Conservation (phyloP, 2,113 vertebrate species). For the Hypanus sabinus region DNA sequence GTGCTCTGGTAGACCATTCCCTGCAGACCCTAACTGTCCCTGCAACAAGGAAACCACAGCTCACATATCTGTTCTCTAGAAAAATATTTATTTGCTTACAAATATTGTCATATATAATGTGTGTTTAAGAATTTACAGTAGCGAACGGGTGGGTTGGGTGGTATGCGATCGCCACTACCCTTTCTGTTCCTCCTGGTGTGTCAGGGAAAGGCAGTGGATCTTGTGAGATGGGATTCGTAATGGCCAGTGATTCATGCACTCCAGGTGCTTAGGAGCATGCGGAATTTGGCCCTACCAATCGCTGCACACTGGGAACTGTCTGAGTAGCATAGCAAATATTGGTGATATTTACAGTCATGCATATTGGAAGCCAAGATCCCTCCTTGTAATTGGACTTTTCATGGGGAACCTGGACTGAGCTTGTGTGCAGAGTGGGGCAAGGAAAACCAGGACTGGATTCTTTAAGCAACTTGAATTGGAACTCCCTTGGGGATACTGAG, state of each 20-base stretch:
- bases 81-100: constrained; percentile 37
- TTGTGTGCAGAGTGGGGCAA: background rate
- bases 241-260: background rate
- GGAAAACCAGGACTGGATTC: background rate
- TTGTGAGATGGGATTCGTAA: background rate
- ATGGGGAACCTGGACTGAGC: background rate
- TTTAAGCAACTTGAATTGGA: background rate
- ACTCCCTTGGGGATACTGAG: background rate
- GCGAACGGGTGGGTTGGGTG: background rate
- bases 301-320: background rate
- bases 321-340: background rate
- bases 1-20: background rate
- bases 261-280: background rate
- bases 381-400: background rate
- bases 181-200: background rate
- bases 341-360: constrained; percentile 19
- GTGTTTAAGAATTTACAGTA: background rate
- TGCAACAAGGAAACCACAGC: background rate
- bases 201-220: background rate
- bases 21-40: background rate
- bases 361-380: background rate
- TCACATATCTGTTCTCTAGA: background rate
- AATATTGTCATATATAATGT: constrained; percentile 23
- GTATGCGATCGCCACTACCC: background rate
- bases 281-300: background rate